Percentiles rank a stretch among this genome's conserved stretches.
Evolutionary conservation across 2,888 invertebrate species (phyloP).

Genomic region (Drosophila bunnanda): DNA sequence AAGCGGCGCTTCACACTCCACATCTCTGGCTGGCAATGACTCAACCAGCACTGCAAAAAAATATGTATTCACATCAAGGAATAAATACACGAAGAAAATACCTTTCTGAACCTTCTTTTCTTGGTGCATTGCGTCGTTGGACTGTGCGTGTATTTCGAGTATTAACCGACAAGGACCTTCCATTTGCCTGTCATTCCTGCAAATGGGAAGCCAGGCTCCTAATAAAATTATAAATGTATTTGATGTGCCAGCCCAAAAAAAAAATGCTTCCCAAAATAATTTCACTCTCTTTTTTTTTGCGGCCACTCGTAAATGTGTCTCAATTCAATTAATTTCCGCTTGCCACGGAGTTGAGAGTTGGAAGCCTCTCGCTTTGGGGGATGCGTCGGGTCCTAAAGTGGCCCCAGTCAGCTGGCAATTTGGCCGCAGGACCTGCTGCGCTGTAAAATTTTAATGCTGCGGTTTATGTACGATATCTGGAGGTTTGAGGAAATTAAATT

Average conservation of each 20-base stretch:
- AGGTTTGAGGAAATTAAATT: conserved; percentile 64
- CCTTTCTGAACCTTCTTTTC: neutral
- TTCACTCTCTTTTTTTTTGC: conserved; percentile 21
- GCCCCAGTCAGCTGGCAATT: conserved; percentile 40
- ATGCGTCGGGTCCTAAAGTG: conserved; percentile 52
- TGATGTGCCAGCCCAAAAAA: conserved; percentile 32
- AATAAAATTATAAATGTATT: conserved; percentile 63
- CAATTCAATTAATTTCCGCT: conserved; percentile 73
- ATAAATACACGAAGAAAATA: neutral
- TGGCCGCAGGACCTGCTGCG: conserved; percentile 49
- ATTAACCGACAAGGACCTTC: conserved; percentile 58
- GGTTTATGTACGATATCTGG: conserved; percentile 50
- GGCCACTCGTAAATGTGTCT: conserved; percentile 46
- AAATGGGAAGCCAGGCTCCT: conserved; percentile 40
- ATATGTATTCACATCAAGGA: neutral
- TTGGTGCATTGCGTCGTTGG: conserved; percentile 8
- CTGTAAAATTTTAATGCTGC: conserved; percentile 68
- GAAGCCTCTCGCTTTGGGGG: neutral
- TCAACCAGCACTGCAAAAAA: conserved; percentile 46
- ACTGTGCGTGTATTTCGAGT: conserved; percentile 60
- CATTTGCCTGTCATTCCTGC: conserved; percentile 39
- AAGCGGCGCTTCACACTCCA: conserved; percentile 64
- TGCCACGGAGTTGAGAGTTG: conserved; percentile 11
- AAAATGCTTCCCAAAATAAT: conserved; percentile 27
- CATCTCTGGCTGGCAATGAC: conserved; percentile 57